Base-by-base conservation (phyloP, 2,888 invertebrate species). In the Calliphora vomitoria region DNA sequence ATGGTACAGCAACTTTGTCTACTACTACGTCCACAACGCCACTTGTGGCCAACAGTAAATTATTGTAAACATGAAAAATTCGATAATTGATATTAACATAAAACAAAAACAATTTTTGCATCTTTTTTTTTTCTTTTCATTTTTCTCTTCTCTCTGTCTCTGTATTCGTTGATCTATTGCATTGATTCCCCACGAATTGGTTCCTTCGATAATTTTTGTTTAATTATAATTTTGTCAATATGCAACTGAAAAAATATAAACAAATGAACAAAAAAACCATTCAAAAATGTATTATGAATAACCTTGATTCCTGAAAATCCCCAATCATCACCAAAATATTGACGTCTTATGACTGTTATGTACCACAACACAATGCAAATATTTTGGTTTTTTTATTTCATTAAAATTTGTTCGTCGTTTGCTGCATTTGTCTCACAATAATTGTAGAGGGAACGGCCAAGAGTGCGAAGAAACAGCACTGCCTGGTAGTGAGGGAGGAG, bases 31-130 rank as follows among this genome's bases (percentile, higher is more conserved):
- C 92, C 87, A 91, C 93, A 93, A 93, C 93, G 93, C 93, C 93
- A 92, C 92, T 93, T 92, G 93, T 93, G 93, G 93, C 93, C 93
- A 93, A 93, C 94, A 93, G 93, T 93, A 93, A 94, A 93, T 93
- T 93, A 93, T 93, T 94, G 93, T 94, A 94, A 94, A 93, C 92
- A 93, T 92, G 91, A 91, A 91, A 89, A 92, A 93, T 93, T 92
- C 92, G 93, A 93, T 93, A 92, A 92, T 93, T 92, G 93, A 92
- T 94, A 93, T 93, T 93, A 93, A 94, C 93, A 93, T 93, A 93
- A 93, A 93, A 93, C 93, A 93, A 93, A 93, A 93, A 93, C 93
- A 93, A 93, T 93, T 93, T 87, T 91, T 93, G 93, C 93, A 93
- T 93, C 93, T 93, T 90, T 90, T 89, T 88, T 89, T 90, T 90